Evolutionary conservation across 1,140 invertebrate genomes (phyloP), one percentile per base, ranked within the genome.

Genomic region (Centruroides sculpturatus): DNA sequence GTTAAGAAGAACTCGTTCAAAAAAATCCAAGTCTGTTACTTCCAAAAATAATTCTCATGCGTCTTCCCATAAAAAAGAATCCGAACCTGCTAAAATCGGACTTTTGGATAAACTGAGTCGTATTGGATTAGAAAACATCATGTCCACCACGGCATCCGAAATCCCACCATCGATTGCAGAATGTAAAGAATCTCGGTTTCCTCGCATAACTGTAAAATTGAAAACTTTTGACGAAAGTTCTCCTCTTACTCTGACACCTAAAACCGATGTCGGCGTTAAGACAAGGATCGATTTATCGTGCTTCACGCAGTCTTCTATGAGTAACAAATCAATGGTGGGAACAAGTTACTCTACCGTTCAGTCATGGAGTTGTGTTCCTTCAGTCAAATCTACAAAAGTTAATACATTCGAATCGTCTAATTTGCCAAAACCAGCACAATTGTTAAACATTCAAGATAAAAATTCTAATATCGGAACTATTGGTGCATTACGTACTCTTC

Each of bases 381-480:
- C 56, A 5, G 53, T 64, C 10, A 52, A 51, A 9, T 59, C 62
- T 47, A 56, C 57, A 12, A 64, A 61, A 47, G 60, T 56, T 50
- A 62, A 55, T 35, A 59, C 65, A 34, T 56, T 59, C 35, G 57
- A 60, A 11, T 63, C 65, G 10, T 64, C 62, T 36, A 41, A 60
- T 35, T 58, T 64, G 62, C 65, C 65, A 11, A 66, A 66, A 51
- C 65, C 65, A 23, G 57, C 65, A 8, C 50, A 65, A 47, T 63
- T 65, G 58, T 48, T 66, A 34, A 66, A 66, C 36, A 59, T 47
- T 23, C 57, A 59, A 35, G 51, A 59, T 35, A 55, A 56, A 12
- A 59, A 51, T 35, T 46, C 55, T 11, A 56, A 64, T 35, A 52
- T 64, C 12, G 63, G 63, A 35, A 64, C 63, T 36, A 53, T 64